Evolutionary conservation across 2,888 invertebrate species (phyloP).

Genomic region (Smittia sp.): DNA sequence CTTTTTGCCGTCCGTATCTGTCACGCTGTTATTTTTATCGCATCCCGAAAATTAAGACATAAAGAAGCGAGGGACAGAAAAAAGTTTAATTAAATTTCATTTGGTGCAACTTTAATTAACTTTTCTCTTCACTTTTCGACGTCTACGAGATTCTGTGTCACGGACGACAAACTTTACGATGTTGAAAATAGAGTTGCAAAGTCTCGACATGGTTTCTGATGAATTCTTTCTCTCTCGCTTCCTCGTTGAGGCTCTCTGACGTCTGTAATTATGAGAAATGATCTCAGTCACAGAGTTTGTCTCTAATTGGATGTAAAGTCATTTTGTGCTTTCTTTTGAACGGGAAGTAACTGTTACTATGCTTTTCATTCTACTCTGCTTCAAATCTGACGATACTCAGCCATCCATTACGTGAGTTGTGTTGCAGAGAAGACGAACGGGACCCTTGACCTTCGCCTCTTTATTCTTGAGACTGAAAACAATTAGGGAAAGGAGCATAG

Average conservation of each 20-base stretch:
- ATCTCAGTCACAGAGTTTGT: not conserved
- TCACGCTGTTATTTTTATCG: not conserved
- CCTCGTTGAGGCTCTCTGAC: not conserved
- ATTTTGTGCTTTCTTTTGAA: not conserved
- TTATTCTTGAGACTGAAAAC: not conserved
- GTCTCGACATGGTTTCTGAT: not conserved
- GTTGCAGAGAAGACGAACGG: not conserved
- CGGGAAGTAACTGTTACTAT: not conserved
- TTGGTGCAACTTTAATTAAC: slow-evolving; percentile 32
- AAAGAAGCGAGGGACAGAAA: slow-evolving; percentile 1
- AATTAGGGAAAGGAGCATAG: not conserved
- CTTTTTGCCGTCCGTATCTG: not conserved
- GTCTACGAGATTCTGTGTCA: not conserved
- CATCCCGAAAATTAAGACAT: not conserved
- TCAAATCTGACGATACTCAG: not conserved
- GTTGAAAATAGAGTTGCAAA: not conserved
- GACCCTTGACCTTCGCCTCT: not conserved
- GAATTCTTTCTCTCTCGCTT: too few species aligned
- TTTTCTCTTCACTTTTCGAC: slow-evolving; percentile 6
- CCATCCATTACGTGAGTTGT: not conserved
- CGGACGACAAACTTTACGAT: not conserved
- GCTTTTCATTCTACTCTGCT: not conserved
- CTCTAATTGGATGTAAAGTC: slow-evolving; percentile 29
- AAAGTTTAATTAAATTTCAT: slow-evolving; percentile 33
- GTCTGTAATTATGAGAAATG: slow-evolving; percentile 29